phyloP scores from a whole-genome alignment of 2,113 vertebrate genomes.

The Silurus meridionalis region DNA sequence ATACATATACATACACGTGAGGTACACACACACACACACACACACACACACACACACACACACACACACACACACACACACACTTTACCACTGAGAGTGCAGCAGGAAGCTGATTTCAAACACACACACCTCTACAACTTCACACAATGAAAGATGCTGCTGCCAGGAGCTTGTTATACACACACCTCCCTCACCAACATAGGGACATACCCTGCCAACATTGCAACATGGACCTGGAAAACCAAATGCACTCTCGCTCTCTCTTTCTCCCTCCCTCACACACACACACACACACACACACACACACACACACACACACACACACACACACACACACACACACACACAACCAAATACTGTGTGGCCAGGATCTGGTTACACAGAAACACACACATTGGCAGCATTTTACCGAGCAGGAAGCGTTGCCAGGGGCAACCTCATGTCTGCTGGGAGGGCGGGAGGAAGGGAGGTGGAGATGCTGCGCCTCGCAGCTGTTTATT shows the following conservation, averaged over 20 bases:
- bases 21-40: not conserved
- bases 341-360: not conserved
- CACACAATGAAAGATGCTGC: not conserved
- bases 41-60: not conserved
- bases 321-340: not conserved
- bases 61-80: not conserved
- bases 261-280: too few relatives aligned
- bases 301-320: not conserved
- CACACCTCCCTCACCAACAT: not conserved
- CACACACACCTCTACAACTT: not conserved
- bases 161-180: conserved; percentile 30
- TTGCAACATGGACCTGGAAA: not conserved
- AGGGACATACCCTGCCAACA: not conserved
- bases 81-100: not conserved
- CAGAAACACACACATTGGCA: not conserved
- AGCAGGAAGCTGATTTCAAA: not conserved
- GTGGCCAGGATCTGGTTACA: not conserved
- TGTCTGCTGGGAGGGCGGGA: not conserved
- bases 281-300: not conserved
- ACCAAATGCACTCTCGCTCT: not conserved
- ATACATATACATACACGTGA: too few relatives aligned
- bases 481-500: conserved; percentile 40
- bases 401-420: not conserved
- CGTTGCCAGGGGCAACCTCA: conserved; percentile 44
- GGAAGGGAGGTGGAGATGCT: not conserved